Percentiles rank a stretch among this genome's conserved stretches.
These are phyloP conservation scores for Pithecia hirsuta DNA, from an alignment of 2,797 vertebrate species.

Conservation along the genomic window DNA sequence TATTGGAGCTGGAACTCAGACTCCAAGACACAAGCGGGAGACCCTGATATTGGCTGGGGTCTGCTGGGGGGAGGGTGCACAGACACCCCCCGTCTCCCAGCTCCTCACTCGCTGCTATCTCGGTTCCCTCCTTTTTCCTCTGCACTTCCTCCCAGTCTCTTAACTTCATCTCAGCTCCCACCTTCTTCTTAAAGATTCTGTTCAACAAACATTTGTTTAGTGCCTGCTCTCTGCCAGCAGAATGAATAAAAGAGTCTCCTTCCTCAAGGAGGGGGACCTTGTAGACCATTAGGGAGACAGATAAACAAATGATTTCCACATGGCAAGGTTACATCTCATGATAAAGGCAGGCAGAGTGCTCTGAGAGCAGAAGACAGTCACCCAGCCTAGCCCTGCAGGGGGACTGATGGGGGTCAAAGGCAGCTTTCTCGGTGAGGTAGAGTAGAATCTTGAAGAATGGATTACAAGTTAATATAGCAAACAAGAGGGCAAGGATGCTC, in stretches of 20 bases:
- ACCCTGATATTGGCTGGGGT: background rate
- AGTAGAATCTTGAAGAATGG: background rate
- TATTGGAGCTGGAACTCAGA: background rate
- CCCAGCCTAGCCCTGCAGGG: background rate
- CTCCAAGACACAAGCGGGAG: background rate
- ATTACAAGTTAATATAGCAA: background rate
- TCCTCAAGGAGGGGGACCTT: background rate
- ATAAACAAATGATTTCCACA: background rate
- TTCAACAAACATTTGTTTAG: background rate
- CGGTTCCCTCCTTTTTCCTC: background rate
- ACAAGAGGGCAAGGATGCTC: background rate
- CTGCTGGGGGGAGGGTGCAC: background rate
- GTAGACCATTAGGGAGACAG: background rate
- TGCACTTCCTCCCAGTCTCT: background rate
- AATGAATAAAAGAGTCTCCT: background rate
- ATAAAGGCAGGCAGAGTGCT: background rate
- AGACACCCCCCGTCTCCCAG: background rate
- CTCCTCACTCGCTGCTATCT: accelerated
- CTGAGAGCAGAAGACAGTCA: background rate
- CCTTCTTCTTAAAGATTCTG: background rate
- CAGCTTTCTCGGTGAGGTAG: background rate
- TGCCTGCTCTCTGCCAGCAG: background rate
- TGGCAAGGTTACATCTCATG: background rate
- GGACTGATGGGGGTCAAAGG: background rate
- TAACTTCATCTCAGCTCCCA: background rate